A percentile compares a stretch with the other conserved stretches of the same genome.
phyloP scores from a whole-genome alignment of 2,113 vertebrate species.

The Gasterosteus aculeatus region DNA sequence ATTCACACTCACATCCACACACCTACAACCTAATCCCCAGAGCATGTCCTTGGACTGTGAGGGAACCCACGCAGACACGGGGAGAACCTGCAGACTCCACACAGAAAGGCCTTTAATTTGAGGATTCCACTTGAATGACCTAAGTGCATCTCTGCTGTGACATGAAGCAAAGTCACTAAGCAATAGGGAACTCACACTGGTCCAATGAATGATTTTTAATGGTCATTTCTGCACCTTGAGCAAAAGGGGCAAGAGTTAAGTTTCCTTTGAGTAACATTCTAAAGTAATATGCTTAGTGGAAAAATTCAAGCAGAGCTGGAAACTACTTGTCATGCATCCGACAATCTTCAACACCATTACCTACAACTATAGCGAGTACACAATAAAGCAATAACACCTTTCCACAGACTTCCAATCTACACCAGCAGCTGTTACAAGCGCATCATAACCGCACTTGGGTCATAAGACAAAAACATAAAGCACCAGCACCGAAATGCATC shows the following conservation, averaged over 20 bases:
- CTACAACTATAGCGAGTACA: neutral
- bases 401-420: neutral
- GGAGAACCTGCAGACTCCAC: no score
- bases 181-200: neutral
- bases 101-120: neutral
- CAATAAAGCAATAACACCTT: neutral
- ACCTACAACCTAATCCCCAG: no score
- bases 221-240: neutral
- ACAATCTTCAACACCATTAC: neutral
- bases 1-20: no score
- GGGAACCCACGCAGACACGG: no score
- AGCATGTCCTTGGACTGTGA: no score
- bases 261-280: neutral
- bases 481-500: neutral
- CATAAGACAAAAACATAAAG: neutral
- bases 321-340: neutral
- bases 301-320: neutral
- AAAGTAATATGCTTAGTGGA: neutral
- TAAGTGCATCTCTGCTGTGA: slow-evolving; percentile 11
- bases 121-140: slow-evolving; percentile 27
- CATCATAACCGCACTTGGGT: neutral
- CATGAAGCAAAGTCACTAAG: neutral
- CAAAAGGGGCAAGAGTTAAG: neutral
- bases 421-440: neutral
- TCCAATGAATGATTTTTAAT: neutral